Evolutionary conservation across 2,888 invertebrate genomes (phyloP), one percentile per base, ranked within the genome.

Genomic region (Drosophila ustulata): DNA sequence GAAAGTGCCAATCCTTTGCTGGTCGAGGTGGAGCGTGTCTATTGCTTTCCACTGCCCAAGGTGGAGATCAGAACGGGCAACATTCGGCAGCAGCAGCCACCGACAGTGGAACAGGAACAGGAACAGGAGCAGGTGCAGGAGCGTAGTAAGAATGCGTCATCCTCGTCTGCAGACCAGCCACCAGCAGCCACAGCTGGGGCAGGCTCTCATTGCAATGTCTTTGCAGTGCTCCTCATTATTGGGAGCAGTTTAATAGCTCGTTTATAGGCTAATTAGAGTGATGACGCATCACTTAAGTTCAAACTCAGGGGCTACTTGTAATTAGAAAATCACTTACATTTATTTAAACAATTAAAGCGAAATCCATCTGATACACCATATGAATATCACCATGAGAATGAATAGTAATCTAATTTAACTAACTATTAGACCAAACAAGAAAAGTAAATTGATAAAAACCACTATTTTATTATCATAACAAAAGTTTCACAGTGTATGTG

Each of bases 21-120:
- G 4, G 76, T 90, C 3, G 84, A 88, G 23, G 84, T 91, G 2
- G 90, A 90, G 63, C 82, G 91, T 5, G 74, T 90, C 61, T 90
- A 89, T 56, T 90, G 91, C 63, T 90, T 90, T 30, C 90, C 91
- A 0, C 71, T 89, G 66, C 91, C 91, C 39, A 78, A 88, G n/a
- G 77, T 89, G 23, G 80, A 86, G 55, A 68, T 89, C n/a, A 67
- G 82, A 32, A 45, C 50, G 5, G 82, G 79, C 11, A 76, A 68
- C 28, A 47, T 66, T 0, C 59, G 61, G 7, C 74, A 58, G 25
- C 66, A 69, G 39, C 62, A 55, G 4, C 61, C 51, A 9, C 32
- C 62, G 5, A n/a, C 23, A 32, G 3, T 34, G 11, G 59, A 56
- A 3, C 30, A n/a, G 34, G 73, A 64, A 6, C 39, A 49, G 7